phyloP scores from a whole-genome alignment of 2,113 vertebrate genomes.

The Notechis scutatus region DNA sequence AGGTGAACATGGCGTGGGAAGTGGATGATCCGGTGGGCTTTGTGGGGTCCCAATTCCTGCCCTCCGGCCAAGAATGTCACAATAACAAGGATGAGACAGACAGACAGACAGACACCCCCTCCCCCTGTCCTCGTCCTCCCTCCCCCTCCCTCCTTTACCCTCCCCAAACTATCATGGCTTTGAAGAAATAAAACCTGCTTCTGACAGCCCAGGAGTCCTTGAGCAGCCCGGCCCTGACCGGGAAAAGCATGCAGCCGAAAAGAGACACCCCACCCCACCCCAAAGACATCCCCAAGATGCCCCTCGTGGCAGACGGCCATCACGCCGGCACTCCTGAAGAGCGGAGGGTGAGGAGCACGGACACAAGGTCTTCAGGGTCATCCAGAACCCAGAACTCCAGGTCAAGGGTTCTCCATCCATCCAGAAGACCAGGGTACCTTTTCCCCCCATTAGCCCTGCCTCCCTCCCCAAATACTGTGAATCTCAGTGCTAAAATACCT shows the following conservation, averaged over 20 bases:
- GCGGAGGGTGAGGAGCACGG: not conserved
- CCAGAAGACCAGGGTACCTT: not conserved
- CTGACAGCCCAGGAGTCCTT: constrained; percentile 60
- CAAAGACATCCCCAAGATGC: not conserved
- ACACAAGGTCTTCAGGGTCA: not conserved
- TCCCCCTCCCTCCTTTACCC: constrained; percentile 38
- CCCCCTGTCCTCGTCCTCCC: constrained; percentile 29
- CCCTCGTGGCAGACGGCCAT: not conserved
- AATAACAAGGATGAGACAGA: constrained; percentile 53
- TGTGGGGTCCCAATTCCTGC: not conserved
- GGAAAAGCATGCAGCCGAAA: not conserved
- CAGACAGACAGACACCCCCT: constrained; percentile 48
- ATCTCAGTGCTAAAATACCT: constrained; percentile 22
- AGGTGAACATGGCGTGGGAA: not conserved
- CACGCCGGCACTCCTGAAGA: not conserved
- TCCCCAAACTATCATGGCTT: constrained; percentile 61
- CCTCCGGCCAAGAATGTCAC: not conserved
- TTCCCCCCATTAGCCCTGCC: not conserved
- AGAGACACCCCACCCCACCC: not conserved
- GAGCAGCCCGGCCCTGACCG: constrained; percentile 15
- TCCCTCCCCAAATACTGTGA: not conserved
- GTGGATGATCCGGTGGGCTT: not conserved
- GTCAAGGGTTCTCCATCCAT: not conserved
- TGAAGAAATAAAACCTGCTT: constrained; percentile 59
- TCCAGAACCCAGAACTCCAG: not conserved